Percentiles rank a stretch among this genome's conserved stretches.
Evolutionary conservation across 2,113 vertebrate genomes (phyloP).

Genomic region (Turdus rufiventris): DNA sequence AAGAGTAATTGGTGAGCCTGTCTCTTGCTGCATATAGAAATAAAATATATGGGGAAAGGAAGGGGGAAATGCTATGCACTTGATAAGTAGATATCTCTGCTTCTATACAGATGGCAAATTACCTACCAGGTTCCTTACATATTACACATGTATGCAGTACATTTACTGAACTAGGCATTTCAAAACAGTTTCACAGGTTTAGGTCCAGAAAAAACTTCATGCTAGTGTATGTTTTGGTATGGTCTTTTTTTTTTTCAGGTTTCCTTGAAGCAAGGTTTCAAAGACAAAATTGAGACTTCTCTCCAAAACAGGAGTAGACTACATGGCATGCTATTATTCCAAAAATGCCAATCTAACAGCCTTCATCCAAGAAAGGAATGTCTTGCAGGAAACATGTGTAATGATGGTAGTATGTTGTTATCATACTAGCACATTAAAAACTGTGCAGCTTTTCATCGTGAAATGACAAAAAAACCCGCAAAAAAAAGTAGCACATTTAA

Average conservation of each 20-base stretch:
- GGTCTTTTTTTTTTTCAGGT: fast-evolving
- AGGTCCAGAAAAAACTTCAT: neutral
- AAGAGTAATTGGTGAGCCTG: neutral
- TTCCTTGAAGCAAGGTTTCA: neutral
- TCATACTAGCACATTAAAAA: neutral
- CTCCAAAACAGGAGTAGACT: neutral
- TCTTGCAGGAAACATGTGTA: neutral
- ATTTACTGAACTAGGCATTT: neutral
- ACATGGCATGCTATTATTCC: neutral
- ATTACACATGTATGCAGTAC: neutral
- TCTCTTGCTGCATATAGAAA: neutral
- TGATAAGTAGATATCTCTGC: neutral
- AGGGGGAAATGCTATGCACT: neutral
- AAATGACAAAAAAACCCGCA: neutral
- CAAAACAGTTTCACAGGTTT: neutral
- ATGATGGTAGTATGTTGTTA: neutral
- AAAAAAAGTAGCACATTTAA: neutral
- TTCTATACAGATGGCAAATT: neutral
- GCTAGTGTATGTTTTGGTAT: neutral
- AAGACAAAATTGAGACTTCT: neutral
- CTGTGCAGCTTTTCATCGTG: neutral
- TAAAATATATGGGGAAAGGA: neutral
- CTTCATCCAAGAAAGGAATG: neutral
- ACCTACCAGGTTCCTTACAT: neutral
- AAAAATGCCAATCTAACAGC: neutral